A percentile compares a stretch with the other conserved stretches of the same genome.
These are phyloP conservation scores for Ectemnius lituratus DNA, from an alignment of 2,888 invertebrate species.

Conservation along the genomic window DNA sequence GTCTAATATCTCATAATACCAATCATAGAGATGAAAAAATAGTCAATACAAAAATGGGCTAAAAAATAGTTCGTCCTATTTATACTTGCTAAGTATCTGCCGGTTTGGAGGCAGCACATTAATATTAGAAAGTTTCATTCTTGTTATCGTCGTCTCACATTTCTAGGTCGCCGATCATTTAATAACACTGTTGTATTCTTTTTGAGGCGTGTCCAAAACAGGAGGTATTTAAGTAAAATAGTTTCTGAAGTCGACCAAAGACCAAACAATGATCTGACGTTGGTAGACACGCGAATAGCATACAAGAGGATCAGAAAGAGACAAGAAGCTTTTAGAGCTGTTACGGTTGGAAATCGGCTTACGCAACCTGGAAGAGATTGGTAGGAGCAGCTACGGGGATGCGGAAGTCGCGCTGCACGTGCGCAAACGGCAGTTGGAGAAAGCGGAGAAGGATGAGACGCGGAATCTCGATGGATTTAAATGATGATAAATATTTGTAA, in stretches of 20 bases:
- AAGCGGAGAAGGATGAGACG: conserved; percentile 11
- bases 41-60: no score
- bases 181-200: no score
- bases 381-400: conserved; percentile 69
- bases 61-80: no score
- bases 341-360: conserved; percentile 73
- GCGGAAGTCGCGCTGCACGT: conserved; percentile 39
- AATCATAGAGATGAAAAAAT: no score
- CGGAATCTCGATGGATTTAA: conserved; percentile 68
- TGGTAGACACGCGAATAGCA: background rate
- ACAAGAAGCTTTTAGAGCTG: conserved; percentile 54
- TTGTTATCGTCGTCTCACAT: no score
- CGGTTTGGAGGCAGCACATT: no score
- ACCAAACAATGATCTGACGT: conserved; percentile 29
- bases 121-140: no score
- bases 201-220: no score
- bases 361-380: conserved; percentile 73
- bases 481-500: conserved; percentile 77
- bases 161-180: no score
- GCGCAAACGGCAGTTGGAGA: conserved; percentile 17
- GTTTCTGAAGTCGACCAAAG: background rate
- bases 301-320: conserved; percentile 24
- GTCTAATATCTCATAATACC: no score
- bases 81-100: no score
- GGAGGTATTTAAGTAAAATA: no score